Percentiles rank a stretch among this genome's conserved stretches.
Conservation (phyloP, 2,888 invertebrate genomes). For the Macropis europaea region DNA sequence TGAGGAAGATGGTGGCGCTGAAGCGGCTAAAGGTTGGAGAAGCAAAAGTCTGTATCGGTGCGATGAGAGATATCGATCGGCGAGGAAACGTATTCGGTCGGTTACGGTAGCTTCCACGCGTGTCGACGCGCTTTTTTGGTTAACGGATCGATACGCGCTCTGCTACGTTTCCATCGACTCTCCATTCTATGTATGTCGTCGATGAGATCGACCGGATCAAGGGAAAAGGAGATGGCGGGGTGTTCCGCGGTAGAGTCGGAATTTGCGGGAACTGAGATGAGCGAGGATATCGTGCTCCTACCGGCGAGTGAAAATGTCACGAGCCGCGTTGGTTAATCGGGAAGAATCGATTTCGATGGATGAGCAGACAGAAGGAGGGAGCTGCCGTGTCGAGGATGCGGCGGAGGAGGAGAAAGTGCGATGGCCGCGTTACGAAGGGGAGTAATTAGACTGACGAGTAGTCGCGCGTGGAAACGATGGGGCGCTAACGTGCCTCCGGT, state of each 20-base stretch:
- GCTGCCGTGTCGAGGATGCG: not conserved
- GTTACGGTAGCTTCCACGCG: constrained; percentile 73
- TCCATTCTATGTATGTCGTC: no score
- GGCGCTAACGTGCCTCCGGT: constrained; percentile 43
- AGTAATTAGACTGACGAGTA: constrained; percentile 29
- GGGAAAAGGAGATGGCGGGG: no score
- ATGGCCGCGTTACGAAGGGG: not conserved
- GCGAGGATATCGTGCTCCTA: no score
- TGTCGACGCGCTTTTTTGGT: constrained; percentile 64
- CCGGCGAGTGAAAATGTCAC: no score
- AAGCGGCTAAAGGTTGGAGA: no score
- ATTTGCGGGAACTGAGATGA: no score
- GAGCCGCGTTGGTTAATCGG: no score
- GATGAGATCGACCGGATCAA: no score
- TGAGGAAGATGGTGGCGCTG: no score
- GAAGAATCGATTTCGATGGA: not conserved
- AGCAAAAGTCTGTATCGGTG: not conserved
- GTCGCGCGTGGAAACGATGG: constrained; percentile 38
- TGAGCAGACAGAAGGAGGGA: no score
- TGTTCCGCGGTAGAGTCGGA: no score
- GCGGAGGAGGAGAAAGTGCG: not conserved
- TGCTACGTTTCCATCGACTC: no score
- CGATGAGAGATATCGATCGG: constrained; percentile 8
- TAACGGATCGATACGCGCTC: constrained; percentile 60
- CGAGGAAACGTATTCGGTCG: constrained; percentile 41